Evolutionary conservation across 2,797 vertebrate genomes (phyloP), one percentile per base, ranked within the genome.

Genomic region (Falco cherrug): DNA sequence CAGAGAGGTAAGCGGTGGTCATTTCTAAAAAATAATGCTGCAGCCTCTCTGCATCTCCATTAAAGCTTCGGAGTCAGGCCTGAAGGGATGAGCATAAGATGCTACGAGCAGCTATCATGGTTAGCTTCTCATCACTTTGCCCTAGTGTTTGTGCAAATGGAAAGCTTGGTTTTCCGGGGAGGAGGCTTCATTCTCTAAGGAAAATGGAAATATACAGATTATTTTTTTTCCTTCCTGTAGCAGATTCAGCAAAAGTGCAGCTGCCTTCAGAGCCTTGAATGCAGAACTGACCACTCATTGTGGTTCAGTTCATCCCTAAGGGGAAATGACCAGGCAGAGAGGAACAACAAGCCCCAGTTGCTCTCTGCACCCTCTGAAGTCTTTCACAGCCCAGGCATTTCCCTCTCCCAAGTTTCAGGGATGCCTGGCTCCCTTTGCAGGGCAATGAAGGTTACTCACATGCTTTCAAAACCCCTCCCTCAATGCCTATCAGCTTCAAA

Each of bases 161-260:
- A 61, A 69, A 71, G 71, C 65, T 63, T 71, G 84, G 13, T 54
- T 93, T 95, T 84, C 91, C 93, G 88, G 90, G 91, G 76, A 86
- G 91, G 64, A 81, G 41, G 70, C 84, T 90, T 79, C 80, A 77
- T 84, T 95, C 75, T 93, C 87, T 85, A 77, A 96, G 88, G 86
- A 95, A 92, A 96, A 96, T 93, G 82, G 88, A 96, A 97, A 97
- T 84, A 95, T 81, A 95, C 71, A 87, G 89, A 63, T 91, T 89
- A 78, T 92, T 95, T 87, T 93, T 93, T 92, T 92, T 35, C 84
- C 94, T 97, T 96, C 82, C 86, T 95, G 75, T 87, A 94, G 94
- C 92, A 89, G 95, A 97, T 91, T 96, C 93, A 97, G 96, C 96
- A 97, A 97, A 96, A 95, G 88, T 87, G 93, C 96, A 97, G 94